Percentiles rank a stretch among this genome's conserved stretches.
These are phyloP conservation scores for Tympanoctomys barrerae DNA, from an alignment of 2,797 vertebrate genomes.

Conservation along the genomic window DNA sequence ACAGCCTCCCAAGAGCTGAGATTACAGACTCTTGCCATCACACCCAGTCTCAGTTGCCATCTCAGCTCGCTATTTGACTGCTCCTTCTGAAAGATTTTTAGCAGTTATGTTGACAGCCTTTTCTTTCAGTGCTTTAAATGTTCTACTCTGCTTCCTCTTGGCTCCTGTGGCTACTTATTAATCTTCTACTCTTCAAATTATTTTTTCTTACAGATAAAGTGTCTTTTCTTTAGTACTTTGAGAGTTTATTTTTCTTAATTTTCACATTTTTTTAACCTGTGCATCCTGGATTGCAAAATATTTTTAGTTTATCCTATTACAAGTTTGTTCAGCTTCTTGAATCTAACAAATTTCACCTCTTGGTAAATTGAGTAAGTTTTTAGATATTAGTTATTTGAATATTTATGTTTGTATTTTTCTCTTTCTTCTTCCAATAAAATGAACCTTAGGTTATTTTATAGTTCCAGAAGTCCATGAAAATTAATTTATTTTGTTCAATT, in stretches of 20 bases:
- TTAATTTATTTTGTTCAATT: not conserved
- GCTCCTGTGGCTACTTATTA: not conserved
- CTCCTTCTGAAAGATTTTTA: not conserved
- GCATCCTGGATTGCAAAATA: not conserved
- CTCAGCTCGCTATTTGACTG: too few species aligned
- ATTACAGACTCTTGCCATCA: too few species aligned
- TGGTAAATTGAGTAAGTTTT: not conserved
- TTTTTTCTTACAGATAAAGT: not conserved
- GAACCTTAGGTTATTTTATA: not conserved
- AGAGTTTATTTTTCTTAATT: not conserved
- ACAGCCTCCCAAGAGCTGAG: too few species aligned
- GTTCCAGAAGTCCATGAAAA: too few species aligned
- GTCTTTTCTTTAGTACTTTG: not conserved
- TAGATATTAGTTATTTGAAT: not conserved
- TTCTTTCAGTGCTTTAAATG: not conserved
- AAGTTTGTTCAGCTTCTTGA: not conserved
- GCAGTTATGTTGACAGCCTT: not conserved
- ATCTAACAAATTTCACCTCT: not conserved
- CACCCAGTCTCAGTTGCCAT: too few species aligned
- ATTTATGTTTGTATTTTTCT: not conserved
- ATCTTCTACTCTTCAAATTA: not conserved
- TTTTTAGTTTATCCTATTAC: not conserved
- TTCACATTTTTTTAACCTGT: not conserved
- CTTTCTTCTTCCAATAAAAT: not conserved
- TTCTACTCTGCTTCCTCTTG: not conserved